Base-by-base conservation (phyloP, 2,797 vertebrate genomes). In the Rhabdomys pumilio region DNA sequence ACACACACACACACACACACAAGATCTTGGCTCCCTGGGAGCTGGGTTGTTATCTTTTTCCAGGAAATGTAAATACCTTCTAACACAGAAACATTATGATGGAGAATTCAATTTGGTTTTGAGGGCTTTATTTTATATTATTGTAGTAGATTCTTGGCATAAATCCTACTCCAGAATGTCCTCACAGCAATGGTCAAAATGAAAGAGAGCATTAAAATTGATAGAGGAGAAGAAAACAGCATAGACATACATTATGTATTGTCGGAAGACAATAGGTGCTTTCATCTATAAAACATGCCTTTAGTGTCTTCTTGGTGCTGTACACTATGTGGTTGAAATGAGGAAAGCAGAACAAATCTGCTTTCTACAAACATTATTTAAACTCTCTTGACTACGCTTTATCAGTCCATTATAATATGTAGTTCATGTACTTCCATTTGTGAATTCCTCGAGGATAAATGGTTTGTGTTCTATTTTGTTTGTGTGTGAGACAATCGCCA, bases 221-320 rank as follows among this genome's bases (percentile, higher is more conserved):
- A 89, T 72, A 88, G 4, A 59, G 44, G 41, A 93, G 57, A 90
- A 55, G 44, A 47, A 88, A 73, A 11, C 26, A 34, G 11, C 67
- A 61, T 44, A 82, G 19, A 83, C 12, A 77, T 55, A 57, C 0
- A 41, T 38, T 65, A 53, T 88, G 88, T 91, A 44, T 84, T n/a
- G 15, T 26, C 31, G 55, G 89, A 85, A 12, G 47, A 75, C 14
- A 67, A 53, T 63, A 55, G 59, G n/a, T 53, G 1, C 91, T 79
- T 88, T 63, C 29, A 80, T 63, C 96, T 22, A 95, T 67, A 91
- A 85, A 95, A 81, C 75, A 82, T 67, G 2, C 22, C 65, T 69
- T 79, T 50, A 55, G 3, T 79, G 6, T 19, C 79, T 95, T 85
- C 11, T 82, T 14, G 90, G 19, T 90, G 17, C 82, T 20, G 65